Conservation (phyloP, 1,140 invertebrate species). For the Luehdorfia chinensis region DNA sequence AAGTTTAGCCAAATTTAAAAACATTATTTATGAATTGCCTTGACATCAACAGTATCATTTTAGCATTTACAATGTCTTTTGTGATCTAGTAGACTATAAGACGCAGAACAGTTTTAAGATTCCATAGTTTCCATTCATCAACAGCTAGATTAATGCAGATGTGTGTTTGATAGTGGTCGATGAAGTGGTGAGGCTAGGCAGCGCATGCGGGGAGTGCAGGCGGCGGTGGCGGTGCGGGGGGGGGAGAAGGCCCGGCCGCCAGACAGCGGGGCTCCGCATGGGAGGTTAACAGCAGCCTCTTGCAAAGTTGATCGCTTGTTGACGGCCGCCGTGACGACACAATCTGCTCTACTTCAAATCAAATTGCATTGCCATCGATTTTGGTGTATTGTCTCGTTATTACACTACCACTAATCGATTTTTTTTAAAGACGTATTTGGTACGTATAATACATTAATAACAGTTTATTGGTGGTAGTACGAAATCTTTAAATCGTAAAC, state of each 20-base stretch:
- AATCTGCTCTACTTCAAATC: constrained; percentile 47
- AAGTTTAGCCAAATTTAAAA: too few relatives aligned
- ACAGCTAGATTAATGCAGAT: constrained; percentile 22
- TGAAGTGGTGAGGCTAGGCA: constrained; percentile 41
- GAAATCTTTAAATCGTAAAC: too few relatives aligned
- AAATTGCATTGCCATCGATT: constrained; percentile 32
- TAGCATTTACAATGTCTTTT: too few relatives aligned
- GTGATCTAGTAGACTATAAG: too few relatives aligned
- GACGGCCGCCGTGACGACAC: constrained; percentile 33
- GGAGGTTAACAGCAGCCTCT: constrained; percentile 71
- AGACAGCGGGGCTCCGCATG: constrained; percentile 74
- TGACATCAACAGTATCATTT: too few relatives aligned
- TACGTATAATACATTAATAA: too few relatives aligned
- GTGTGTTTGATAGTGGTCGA: constrained; percentile 31
- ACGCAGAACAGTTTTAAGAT: too few relatives aligned
- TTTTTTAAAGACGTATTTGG: too few relatives aligned
- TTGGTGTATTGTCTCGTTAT: neutral
- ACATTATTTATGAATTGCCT: too few relatives aligned
- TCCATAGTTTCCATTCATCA: constrained; percentile 14
- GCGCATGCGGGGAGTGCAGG: constrained; percentile 26
- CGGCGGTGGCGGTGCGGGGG: constrained; percentile 26
- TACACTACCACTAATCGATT: neutral
- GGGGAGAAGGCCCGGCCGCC: constrained; percentile 40
- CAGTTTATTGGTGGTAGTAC: too few relatives aligned
- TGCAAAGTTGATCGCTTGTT: constrained; percentile 34